A percentile compares a stretch with the other conserved stretches of the same genome.
Evolutionary conservation across 2,113 vertebrate species (phyloP).

Genomic region (Chlorodrepanis virens): DNA sequence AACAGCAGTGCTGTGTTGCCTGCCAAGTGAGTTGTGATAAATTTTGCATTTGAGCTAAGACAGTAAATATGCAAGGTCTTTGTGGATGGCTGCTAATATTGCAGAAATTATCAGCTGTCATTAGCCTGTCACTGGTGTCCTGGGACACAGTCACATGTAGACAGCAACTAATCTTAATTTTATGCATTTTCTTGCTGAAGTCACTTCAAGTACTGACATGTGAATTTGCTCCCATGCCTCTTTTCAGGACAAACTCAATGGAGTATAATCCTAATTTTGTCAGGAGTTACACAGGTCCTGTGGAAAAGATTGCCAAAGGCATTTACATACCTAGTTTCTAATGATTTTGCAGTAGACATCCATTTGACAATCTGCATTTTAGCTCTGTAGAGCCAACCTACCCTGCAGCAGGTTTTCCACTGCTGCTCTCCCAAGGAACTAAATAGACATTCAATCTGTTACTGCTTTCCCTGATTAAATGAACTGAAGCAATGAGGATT

Average conservation of each 20-base stretch:
- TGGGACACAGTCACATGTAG: neutral
- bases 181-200: neutral
- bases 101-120: neutral
- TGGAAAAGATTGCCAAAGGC: neutral
- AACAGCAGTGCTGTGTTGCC: neutral
- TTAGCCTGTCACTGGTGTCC: neutral
- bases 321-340: neutral
- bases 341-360: neutral
- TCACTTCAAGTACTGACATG: neutral
- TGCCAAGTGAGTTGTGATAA: neutral
- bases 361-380: neutral
- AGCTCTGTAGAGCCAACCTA: neutral
- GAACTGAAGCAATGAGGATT: constrained; percentile 29
- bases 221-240: neutral
- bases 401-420: neutral
- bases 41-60: neutral
- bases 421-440: neutral
- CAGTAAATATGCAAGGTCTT: neutral
- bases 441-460: neutral
- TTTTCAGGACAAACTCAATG: neutral
- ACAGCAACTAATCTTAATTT: neutral
- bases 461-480: constrained; percentile 31
- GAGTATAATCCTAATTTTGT: neutral
- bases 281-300: neutral
- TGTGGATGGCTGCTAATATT: neutral